Base-by-base conservation (phyloP, 2,113 vertebrate species). In the Daboia siamensis region DNA sequence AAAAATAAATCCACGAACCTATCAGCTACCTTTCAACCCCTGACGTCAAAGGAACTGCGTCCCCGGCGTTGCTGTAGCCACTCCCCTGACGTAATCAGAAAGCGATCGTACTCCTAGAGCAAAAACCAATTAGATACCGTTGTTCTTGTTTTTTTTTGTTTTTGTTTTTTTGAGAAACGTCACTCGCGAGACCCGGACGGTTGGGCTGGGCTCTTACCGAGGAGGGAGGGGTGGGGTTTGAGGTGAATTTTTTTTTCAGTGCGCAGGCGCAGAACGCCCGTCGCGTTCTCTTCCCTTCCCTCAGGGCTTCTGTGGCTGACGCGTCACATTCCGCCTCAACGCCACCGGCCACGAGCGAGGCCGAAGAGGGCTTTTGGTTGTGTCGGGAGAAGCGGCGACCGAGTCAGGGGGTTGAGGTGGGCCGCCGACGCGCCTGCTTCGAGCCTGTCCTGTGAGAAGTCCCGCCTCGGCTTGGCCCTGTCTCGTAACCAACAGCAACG, bases 281-380 rank as follows among this genome's bases (percentile, higher is more conserved):
- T 46, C 55, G 10, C 8, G 3, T 15, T 29, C 24, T 26, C 6
- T 26, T 24, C 21, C 33, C 10, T 0, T 5, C 0, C 3, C 54
- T 10, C 24, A 4, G 51, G n/a, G 23, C 23, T 3, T 51, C 2
- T 13, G 2, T 7, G 84, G 8, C 29, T 96, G 96, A 96, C 96
- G 96, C 93, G 93, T 92, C 95, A 95, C 91, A 94, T 95, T 95
- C 96, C n/a, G n/a, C n/a, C n/a, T n/a, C n/a, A n/a, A n/a, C n/a
- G n/a, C n/a, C n/a, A n/a, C n/a, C n/a, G n/a, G n/a, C n/a, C 1
- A 26, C 13, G 54, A 88, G 44, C 69, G 48, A 33, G 55, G 12
- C 56, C 39, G 52, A n/a, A 55, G 88, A 21, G 92, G 4, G 80
- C 26, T 59, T 46, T 59, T 13, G 92, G 51, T 44, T 15, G 13